Evolutionary conservation across 2,888 invertebrate genomes (phyloP), one percentile per base, ranked within the genome.

Genomic region (Chironomus riparius): DNA sequence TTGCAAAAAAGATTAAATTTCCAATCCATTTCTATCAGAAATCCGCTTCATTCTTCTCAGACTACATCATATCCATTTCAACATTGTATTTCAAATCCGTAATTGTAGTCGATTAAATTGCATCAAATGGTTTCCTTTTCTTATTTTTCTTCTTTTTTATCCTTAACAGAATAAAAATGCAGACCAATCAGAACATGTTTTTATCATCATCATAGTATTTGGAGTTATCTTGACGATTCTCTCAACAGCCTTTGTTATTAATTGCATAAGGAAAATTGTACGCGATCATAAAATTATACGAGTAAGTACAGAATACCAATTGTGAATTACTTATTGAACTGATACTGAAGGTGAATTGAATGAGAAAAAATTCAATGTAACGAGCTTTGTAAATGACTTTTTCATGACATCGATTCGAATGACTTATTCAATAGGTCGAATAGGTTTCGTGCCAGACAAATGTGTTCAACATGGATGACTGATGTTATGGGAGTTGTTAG

Each of bases 151-250:
- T 48, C 22, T n/a, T n/a, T n/a, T n/a, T n/a, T 24, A 24, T 70
- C 7, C 56, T 72, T 13, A 5, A 24, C 80, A 83, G 83, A 77
- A 47, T 7, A 79, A 81, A 79, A 78, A 79, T 73, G 78, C 79
- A 77, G 78, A 80, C 77, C 86, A 87, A 78, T 87, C 89, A 10
- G 89, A 90, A 78, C 92, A 95, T 82, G 93, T 95, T 81, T 86
- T 92, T 82, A 92, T 94, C 80, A 95, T 96, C 78, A 88, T 96
- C 81, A 89, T 94, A 38, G 92, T 96, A 77, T 95, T 95, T 83
- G 92, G 92, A 22, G 85, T 94, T 77, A 94, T 96, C 78, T 87
- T 96, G 75, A 90, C 92, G 62, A 94, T 94, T 38, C 93, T 96
- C 92, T 92, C 92, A 81, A 89, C 92, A 81, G 92, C 94, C 62